phyloP scores from a whole-genome alignment of 2,113 vertebrate genomes.

The Phaethornis superciliosus region DNA sequence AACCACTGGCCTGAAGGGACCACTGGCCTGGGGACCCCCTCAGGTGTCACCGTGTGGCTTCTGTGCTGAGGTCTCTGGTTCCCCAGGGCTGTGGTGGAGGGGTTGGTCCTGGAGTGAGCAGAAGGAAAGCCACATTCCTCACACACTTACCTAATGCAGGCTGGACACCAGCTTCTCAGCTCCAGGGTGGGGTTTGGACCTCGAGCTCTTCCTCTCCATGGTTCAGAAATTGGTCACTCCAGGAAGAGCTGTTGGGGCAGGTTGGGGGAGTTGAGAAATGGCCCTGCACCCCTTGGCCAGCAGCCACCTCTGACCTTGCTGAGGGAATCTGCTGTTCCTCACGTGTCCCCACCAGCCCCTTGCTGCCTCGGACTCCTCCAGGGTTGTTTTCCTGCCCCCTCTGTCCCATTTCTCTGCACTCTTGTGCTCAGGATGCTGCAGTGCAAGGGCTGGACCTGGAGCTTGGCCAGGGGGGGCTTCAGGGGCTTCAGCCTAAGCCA shows the following conservation, averaged over 20 bases:
- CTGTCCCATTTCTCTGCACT: neutral
- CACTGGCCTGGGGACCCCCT: fast-evolving
- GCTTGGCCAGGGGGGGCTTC: fast-evolving
- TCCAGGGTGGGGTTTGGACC: conserved; percentile 38
- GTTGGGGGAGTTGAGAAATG: neutral
- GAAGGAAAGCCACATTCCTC: conserved; percentile 32
- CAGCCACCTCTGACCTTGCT: neutral
- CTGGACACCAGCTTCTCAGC: conserved; percentile 1
- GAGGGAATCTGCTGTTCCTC: neutral
- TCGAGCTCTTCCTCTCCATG: neutral
- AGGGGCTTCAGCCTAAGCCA: neutral
- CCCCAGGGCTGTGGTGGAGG: neutral
- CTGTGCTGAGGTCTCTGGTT: neutral
- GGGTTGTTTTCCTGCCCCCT: neutral
- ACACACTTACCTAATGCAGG: neutral
- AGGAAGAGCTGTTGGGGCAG: neutral
- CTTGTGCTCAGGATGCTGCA: neutral
- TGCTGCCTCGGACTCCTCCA: neutral
- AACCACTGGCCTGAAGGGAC: neutral
- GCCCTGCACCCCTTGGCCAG: neutral
- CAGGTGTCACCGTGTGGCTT: neutral
- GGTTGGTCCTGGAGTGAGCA: neutral
- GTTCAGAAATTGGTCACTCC: neutral
- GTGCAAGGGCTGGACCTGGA: neutral
- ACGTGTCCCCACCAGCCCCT: fast-evolving